A percentile compares a stretch with the other conserved stretches of the same genome.
Conservation (phyloP, 1,140 invertebrate species). For the Caenorhabditis tropicalis region DNA sequence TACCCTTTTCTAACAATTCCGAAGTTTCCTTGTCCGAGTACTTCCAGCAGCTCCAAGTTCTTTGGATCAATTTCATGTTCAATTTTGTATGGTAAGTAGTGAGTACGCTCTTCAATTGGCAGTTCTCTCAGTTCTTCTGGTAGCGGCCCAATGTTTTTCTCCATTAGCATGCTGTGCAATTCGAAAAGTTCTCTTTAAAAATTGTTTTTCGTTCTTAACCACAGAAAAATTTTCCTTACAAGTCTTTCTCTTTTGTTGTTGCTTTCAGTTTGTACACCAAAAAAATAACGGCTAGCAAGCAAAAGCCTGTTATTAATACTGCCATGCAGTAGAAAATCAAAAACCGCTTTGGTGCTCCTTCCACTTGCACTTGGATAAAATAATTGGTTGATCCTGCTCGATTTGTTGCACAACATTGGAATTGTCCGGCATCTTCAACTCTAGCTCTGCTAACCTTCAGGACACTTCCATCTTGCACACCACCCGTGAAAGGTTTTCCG, state of each 20-base stretch:
- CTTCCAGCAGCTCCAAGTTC: too few species aligned
- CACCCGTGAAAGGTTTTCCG: background rate
- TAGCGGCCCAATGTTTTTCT: conserved; percentile 7
- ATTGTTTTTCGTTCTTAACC: too few species aligned
- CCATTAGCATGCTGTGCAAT: background rate
- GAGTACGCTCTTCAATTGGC: background rate
- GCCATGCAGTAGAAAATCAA: background rate
- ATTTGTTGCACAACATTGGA: background rate
- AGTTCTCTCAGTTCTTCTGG: background rate
- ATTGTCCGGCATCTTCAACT: conserved; percentile 2
- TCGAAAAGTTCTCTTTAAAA: background rate
- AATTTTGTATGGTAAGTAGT: background rate
- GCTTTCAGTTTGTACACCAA: background rate
- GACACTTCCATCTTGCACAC: background rate
- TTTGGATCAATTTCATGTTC: too few species aligned
- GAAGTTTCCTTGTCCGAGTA: too few species aligned
- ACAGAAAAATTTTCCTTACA: background rate
- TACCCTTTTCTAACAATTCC: too few species aligned
- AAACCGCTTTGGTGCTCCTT: background rate
- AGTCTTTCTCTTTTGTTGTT: background rate
- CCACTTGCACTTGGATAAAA: background rate
- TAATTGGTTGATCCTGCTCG: background rate
- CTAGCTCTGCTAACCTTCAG: background rate
- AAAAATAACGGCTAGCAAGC: background rate
- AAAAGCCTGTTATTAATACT: background rate